These are phyloP conservation scores for Acrossocheilus wenchowensis DNA, from an alignment of 2,797 vertebrate species.

Conservation along the genomic window DNA sequence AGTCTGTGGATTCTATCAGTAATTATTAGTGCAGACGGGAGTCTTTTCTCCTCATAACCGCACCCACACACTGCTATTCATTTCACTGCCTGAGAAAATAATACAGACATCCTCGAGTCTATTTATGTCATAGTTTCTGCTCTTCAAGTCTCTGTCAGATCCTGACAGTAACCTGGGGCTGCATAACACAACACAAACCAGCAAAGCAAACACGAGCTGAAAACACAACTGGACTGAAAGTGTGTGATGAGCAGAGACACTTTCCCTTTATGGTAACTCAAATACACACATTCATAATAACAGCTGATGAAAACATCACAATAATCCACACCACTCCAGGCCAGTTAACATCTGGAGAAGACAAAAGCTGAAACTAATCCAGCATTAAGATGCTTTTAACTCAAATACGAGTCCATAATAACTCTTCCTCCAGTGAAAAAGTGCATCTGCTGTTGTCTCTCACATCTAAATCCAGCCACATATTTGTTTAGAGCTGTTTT, in stretches of 20 bases:
- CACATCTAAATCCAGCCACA: too few species aligned
- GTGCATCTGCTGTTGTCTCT: too few species aligned
- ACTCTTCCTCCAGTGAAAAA: too few species aligned
- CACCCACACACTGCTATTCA: background rate
- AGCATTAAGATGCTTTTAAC: too few species aligned
- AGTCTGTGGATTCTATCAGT: background rate
- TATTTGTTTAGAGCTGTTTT: too few species aligned
- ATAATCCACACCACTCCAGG: too few species aligned
- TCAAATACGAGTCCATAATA: too few species aligned
- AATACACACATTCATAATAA: background rate
- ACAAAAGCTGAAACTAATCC: too few species aligned
- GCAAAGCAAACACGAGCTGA: background rate
- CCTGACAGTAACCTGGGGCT: background rate
- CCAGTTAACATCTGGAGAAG: too few species aligned
- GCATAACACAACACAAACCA: background rate
- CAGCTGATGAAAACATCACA: too few species aligned
- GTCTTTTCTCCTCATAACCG: background rate
- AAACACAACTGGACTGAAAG: background rate
- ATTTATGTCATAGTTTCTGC: background rate
- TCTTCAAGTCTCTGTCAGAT: background rate
- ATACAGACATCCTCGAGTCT: background rate
- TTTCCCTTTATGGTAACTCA: background rate
- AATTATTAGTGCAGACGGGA: background rate
- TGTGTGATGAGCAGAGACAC: background rate
- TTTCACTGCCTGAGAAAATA: constrained; percentile 10